These are phyloP conservation scores for Haemorhous mexicanus DNA, from an alignment of 2,113 vertebrate genomes.

Conservation along the genomic window DNA sequence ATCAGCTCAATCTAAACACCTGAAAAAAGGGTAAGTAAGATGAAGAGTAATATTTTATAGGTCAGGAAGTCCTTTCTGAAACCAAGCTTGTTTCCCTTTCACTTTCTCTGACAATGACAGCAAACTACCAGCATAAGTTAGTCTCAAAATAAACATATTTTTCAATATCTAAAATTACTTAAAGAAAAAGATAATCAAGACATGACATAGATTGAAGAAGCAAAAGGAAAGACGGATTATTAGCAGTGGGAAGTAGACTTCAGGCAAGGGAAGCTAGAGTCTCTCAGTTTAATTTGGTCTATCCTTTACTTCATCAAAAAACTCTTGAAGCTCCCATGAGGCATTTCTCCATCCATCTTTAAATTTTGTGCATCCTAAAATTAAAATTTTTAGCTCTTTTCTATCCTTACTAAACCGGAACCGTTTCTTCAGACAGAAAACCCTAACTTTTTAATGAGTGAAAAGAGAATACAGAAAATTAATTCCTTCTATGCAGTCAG, in stretches of 20 bases:
- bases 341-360: neutral
- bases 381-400: neutral
- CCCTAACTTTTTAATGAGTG: neutral
- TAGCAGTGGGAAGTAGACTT: neutral
- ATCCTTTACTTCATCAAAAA: neutral
- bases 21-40: slow-evolving; percentile 14
- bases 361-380: neutral
- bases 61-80: neutral
- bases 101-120: neutral
- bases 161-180: neutral
- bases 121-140: neutral
- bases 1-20: slow-evolving; percentile 34
- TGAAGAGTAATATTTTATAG: neutral
- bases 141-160: slow-evolving; percentile 3
- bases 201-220: neutral
- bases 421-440: neutral
- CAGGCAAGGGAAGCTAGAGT: neutral
- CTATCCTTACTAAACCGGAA: neutral
- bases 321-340: neutral
- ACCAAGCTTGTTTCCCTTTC: neutral
- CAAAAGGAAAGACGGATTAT: neutral
- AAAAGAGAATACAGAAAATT: neutral
- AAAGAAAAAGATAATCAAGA: neutral
- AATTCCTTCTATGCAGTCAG: neutral
- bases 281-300: neutral